Evolutionary conservation across 2,888 invertebrate genomes (phyloP).

Genomic region (Odontocerum albicorne): DNA sequence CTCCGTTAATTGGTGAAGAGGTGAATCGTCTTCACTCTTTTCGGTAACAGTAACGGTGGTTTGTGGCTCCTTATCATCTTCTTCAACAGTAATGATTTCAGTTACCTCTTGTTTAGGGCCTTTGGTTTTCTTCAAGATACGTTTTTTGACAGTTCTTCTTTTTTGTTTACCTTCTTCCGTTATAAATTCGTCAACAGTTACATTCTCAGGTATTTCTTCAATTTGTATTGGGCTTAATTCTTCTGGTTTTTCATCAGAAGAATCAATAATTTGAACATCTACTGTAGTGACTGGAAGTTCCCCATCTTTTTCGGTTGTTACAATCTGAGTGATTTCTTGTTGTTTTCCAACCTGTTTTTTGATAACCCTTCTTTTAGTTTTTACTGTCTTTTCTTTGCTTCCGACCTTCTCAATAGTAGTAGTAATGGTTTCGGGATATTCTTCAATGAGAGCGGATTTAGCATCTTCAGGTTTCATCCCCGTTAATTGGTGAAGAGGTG

Average conservation of each 20-base stretch:
- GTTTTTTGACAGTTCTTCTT: constrained; percentile 41
- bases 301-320: constrained; percentile 48
- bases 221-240: not conserved
- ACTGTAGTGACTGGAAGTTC: constrained; percentile 45
- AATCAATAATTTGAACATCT: constrained; percentile 34
- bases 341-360: constrained; percentile 50
- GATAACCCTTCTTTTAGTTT: constrained; percentile 49
- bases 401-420: constrained; percentile 39
- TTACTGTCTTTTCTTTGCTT: constrained; percentile 41
- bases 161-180: constrained; percentile 39
- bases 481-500: too few species aligned
- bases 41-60: constrained; percentile 37
- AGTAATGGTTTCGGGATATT: constrained; percentile 37
- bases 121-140: constrained; percentile 40
- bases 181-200: constrained; percentile 38
- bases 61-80: constrained; percentile 33
- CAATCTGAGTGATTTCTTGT: constrained; percentile 51
- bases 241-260: constrained; percentile 40
- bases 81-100: constrained; percentile 42
- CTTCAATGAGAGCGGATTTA: too few species aligned
- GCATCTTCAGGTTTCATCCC: too few species aligned
- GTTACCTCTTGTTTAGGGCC: constrained; percentile 43
- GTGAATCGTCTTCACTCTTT: constrained; percentile 40
- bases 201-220: constrained; percentile 40
- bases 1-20: constrained; percentile 28